These are phyloP conservation scores for Armadillidium nasatum DNA, from an alignment of 1,140 invertebrate species.

Conservation along the genomic window DNA sequence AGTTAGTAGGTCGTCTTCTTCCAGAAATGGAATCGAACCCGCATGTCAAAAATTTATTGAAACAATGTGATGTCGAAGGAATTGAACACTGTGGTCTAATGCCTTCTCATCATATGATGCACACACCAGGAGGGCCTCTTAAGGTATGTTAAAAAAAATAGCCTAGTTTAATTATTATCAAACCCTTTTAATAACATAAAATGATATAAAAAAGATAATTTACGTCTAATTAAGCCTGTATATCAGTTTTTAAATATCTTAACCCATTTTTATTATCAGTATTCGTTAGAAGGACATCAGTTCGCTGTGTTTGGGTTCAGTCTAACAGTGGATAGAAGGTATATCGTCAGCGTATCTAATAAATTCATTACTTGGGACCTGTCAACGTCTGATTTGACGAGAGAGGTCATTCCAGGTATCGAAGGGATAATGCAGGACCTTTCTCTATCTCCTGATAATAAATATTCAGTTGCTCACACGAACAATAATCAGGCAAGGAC, in stretches of 20 bases:
- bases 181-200: too few relatives aligned
- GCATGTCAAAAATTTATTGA: conserved; percentile 77
- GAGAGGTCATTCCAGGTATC: conserved; percentile 85
- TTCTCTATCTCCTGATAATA: conserved; percentile 89
- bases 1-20: conserved; percentile 84
- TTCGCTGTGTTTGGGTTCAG: conserved; percentile 95
- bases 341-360: conserved; percentile 94
- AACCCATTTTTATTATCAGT: conserved; percentile 56
- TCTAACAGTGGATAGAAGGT: conserved; percentile 83
- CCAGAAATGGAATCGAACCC: conserved; percentile 82
- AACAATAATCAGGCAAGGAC: conserved; percentile 82
- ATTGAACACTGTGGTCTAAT: conserved; percentile 81
- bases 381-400: conserved; percentile 83
- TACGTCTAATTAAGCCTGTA: neutral
- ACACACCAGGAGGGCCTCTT: conserved; percentile 93
- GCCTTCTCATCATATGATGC: conserved; percentile 89
- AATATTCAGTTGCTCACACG: conserved; percentile 90
- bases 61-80: conserved; percentile 82
- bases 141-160: conserved; percentile 61
- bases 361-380: conserved; percentile 96
- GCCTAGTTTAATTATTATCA: neutral
- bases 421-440: conserved; percentile 94
- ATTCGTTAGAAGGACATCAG: conserved; percentile 93
- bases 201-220: neutral
- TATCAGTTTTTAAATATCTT: neutral